phyloP scores from a whole-genome alignment of 2,797 vertebrate genomes.

The Mustela erminea region DNA sequence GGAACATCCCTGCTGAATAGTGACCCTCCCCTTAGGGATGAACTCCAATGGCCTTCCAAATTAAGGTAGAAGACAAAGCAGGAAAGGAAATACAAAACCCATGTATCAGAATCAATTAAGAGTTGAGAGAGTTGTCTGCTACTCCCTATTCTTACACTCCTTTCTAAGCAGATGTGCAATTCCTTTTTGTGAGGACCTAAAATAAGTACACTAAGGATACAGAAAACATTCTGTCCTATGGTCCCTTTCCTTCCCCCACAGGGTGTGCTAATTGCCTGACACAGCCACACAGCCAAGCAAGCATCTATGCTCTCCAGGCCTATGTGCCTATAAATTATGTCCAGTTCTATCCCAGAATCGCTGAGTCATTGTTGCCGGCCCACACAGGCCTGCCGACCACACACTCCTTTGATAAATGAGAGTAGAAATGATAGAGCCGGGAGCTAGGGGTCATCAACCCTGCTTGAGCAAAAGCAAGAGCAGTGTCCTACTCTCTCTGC shows the following conservation, averaged over 20 bases:
- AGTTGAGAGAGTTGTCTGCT: background rate
- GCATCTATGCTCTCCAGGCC: background rate
- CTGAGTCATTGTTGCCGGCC: background rate
- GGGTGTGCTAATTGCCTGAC: background rate
- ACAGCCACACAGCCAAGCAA: background rate
- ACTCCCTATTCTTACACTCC: background rate
- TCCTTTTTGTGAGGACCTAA: background rate
- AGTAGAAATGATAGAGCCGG: conserved; percentile 2
- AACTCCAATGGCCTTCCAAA: background rate
- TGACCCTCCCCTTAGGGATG: background rate
- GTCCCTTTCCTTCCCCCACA: background rate
- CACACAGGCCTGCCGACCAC: background rate
- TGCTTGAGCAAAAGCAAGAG: background rate
- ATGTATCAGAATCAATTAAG: background rate
- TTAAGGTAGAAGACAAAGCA: background rate
- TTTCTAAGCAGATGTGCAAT: background rate
- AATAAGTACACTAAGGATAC: background rate
- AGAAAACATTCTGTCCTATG: background rate
- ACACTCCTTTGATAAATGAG: background rate
- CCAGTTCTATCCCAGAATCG: background rate
- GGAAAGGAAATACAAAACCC: background rate
- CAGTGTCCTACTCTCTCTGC: background rate
- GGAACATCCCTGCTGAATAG: background rate
- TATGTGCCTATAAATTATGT: background rate
- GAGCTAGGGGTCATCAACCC: background rate